phyloP scores from a whole-genome alignment of 1,140 invertebrate species.

The Augochlora pura region DNA sequence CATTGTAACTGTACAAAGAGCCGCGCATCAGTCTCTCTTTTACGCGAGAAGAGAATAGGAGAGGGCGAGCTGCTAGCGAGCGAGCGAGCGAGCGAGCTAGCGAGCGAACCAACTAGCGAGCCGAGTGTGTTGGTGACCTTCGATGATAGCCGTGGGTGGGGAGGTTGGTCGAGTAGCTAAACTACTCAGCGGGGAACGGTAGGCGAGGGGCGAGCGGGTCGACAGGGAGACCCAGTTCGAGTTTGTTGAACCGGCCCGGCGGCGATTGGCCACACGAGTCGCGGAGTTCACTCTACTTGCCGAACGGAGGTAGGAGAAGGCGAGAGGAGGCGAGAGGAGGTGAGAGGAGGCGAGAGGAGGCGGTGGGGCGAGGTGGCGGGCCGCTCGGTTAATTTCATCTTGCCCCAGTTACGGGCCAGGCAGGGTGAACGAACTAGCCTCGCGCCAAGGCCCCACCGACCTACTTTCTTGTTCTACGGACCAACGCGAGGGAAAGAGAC shows the following conservation, averaged over 20 bases:
- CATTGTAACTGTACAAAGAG: slow-evolving; percentile 27
- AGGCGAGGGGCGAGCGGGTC: slow-evolving; percentile 31
- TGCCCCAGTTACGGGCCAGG: slow-evolving; percentile 80
- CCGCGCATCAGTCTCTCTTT: slow-evolving; percentile 36
- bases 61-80: not conserved
- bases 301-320: slow-evolving; percentile 47
- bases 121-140: slow-evolving; percentile 68
- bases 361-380: slow-evolving; percentile 55
- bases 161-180: slow-evolving; percentile 60
- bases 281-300: slow-evolving; percentile 64
- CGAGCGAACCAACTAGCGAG: slow-evolving; percentile 22
- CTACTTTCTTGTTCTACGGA: slow-evolving; percentile 74
- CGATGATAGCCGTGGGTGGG: slow-evolving; percentile 62
- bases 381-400: slow-evolving; percentile 81
- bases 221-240: slow-evolving; percentile 74
- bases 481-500: slow-evolving; percentile 52
- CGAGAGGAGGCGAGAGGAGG: slow-evolving; percentile 31
- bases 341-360: slow-evolving; percentile 28
- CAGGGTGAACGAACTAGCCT: slow-evolving; percentile 81
- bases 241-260: slow-evolving; percentile 78
- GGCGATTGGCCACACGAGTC: slow-evolving; percentile 69
- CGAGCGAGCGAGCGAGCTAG: not conserved
- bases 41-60: slow-evolving; percentile 29
- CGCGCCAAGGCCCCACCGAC: slow-evolving; percentile 80
- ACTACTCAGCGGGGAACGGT: slow-evolving; percentile 25